phyloP scores from a whole-genome alignment of 2,888 invertebrate species.

The Drosophila rubida region DNA sequence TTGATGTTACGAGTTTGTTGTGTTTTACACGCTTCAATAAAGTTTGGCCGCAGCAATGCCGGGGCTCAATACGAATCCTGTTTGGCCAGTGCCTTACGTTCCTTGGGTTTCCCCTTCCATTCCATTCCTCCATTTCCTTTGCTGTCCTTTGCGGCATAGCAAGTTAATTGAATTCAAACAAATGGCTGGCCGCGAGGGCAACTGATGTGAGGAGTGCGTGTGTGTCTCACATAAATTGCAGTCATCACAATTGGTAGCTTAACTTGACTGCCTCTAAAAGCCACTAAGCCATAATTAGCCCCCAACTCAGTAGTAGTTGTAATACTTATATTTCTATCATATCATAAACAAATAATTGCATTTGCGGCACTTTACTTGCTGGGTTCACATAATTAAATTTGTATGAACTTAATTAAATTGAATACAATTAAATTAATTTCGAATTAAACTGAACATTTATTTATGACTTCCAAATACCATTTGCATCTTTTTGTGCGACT shows the following conservation, averaged over 20 bases:
- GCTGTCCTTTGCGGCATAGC: background rate
- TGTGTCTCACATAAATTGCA: constrained; percentile 43
- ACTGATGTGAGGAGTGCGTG: constrained; percentile 9
- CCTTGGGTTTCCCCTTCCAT: background rate
- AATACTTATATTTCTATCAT: background rate
- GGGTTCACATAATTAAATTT: background rate
- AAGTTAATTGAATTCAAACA: constrained; percentile 70
- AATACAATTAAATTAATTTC: background rate
- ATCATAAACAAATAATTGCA: background rate
- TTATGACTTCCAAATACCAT: background rate
- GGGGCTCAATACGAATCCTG: constrained; percentile 31
- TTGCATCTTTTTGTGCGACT: too few relatives aligned
- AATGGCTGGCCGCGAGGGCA: constrained; percentile 26
- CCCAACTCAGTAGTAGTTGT: background rate
- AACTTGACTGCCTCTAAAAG: constrained; percentile 6
- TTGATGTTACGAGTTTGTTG: constrained; percentile 65
- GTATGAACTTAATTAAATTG: background rate
- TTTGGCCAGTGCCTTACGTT: constrained; percentile 28
- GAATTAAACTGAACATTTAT: background rate
- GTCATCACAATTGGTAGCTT: constrained; percentile 31
- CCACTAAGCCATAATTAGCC: constrained; percentile 19
- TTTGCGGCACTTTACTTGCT: background rate
- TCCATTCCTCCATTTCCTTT: background rate
- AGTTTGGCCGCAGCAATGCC: constrained; percentile 31
- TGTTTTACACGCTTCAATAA: constrained; percentile 68